phyloP scores from a whole-genome alignment of 2,888 invertebrate genomes.

The Catotricha subobsoleta region DNA sequence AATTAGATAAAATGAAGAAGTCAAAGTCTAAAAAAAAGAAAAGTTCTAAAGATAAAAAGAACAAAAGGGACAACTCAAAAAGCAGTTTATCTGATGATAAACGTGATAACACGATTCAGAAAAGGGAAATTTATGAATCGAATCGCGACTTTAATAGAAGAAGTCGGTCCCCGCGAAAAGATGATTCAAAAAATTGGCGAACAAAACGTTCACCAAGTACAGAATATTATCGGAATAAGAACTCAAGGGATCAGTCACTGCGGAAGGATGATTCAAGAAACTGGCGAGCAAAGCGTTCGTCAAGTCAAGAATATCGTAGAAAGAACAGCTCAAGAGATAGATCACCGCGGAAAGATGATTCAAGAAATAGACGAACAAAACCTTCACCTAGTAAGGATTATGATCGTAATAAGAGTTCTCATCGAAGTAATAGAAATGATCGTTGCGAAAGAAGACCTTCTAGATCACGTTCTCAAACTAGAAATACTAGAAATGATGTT shows the following conservation, averaged over 20 bases:
- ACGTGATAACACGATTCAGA: not conserved
- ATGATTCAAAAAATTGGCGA: not conserved
- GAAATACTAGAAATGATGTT: not conserved
- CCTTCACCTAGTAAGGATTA: not conserved
- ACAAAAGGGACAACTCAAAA: conserved; percentile 5
- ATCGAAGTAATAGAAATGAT: not conserved
- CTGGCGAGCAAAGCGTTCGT: not conserved
- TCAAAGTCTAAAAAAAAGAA: conserved; percentile 11
- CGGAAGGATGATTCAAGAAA: not conserved
- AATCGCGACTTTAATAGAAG: not conserved
- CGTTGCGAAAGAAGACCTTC: not conserved
- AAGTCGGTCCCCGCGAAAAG: not conserved
- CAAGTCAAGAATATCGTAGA: not conserved
- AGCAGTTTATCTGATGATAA: conserved; percentile 6
- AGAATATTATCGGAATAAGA: not conserved
- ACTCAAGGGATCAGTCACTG: not conserved
- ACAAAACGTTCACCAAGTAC: not conserved
- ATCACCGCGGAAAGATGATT: not conserved
- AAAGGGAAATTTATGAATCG: not conserved
- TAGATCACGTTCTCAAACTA: not conserved
- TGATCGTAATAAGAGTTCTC: not conserved
- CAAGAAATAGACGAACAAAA: not conserved
- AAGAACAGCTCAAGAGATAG: too few relatives aligned
- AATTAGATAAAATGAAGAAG: conserved; percentile 23
- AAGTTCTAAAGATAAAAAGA: conserved; percentile 5